Evolutionary conservation across 2,113 vertebrate species (phyloP), one percentile per base, ranked within the genome.

Genomic region (Chamaetylas fuelleborni): DNA sequence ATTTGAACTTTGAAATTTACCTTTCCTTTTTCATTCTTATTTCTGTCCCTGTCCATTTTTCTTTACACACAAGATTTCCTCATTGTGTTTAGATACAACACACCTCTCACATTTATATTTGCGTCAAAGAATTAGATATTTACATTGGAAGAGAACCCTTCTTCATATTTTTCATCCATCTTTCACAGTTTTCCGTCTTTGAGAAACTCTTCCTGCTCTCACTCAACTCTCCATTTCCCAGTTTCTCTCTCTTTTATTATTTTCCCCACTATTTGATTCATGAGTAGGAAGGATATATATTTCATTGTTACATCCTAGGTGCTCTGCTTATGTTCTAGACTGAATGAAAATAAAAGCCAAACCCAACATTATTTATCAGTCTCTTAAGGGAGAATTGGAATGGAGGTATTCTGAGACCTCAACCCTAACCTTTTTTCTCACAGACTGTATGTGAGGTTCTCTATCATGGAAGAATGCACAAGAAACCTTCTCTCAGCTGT

Each of bases 401-500:
- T 13, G 14, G 31, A 26, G 12, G 3, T 8, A 73, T 67, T 38
- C 84, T 70, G 19, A 45, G 65, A 62, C 69, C 14, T 17, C 29
- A 50, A 0, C 45, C 8, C 10, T 50, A 34, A n/a, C 5, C 18
- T 17, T 73, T 62, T 58, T 56, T 36, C 40, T 69, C 31, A 25
- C 5, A 36, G 24, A 8, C 8, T 36, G 0, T 19, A 13, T 18
- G 6, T 66, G 79, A 69, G 28, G 5, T 36, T 86, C 38, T 38
- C 8, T 85, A 53, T 73, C 64, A 81, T 12, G 19, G 73, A 85
- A 64, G 67, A 90, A 86, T 18, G 31, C 26, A 61, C 11, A 31
- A 81, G 57, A 88, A 72, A 96, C 56, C 70, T 86, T 92, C 42
- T 92, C 29, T 86, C 58, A 96, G 83, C 56, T 81, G 69, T 69